Percentiles rank a stretch among this genome's conserved stretches.
These are phyloP conservation scores for Phrixothrix hirtus DNA, from an alignment of 2,888 invertebrate species.

Conservation along the genomic window DNA sequence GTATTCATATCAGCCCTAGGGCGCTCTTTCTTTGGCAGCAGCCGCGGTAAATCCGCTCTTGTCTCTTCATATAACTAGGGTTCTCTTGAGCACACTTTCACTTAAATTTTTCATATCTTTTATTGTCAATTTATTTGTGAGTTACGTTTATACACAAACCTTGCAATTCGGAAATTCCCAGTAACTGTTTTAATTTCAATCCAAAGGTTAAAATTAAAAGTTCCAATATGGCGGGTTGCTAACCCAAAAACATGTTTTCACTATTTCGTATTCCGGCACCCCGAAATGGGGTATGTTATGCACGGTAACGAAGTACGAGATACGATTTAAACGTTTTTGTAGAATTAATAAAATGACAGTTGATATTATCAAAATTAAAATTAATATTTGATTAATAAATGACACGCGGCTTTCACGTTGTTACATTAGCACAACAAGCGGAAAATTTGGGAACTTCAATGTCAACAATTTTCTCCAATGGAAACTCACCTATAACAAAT, in stretches of 20 bases:
- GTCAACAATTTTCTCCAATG: constrained; percentile 30
- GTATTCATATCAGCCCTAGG: constrained; percentile 68
- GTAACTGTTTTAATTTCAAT: constrained; percentile 47
- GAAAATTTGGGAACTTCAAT: constrained; percentile 24
- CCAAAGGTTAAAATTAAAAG: constrained; percentile 55
- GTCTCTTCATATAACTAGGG: constrained; percentile 54
- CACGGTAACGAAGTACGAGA: constrained; percentile 35
- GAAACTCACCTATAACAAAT: constrained; percentile 2
- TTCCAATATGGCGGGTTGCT: constrained; percentile 57
- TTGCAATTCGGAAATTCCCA: constrained; percentile 42
- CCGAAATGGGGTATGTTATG: constrained; percentile 29
- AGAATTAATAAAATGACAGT: constrained; percentile 51
- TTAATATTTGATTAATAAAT: constrained; percentile 53
- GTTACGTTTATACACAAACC: constrained; percentile 38
- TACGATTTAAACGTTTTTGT: constrained; percentile 35
- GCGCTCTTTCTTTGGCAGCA: constrained; percentile 63
- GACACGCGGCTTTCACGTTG: constrained; percentile 60
- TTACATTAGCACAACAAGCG: constrained; percentile 40
- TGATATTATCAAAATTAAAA: constrained; percentile 51
- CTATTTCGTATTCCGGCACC: constrained; percentile 33
- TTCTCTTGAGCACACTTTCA: constrained; percentile 50
- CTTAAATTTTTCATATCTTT: constrained; percentile 43
- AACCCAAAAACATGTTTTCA: constrained; percentile 56
- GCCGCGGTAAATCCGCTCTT: constrained; percentile 60
- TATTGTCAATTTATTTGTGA: constrained; percentile 35